Evolutionary conservation across 1,140 invertebrate species (phyloP), one percentile per base, ranked within the genome.

Genomic region (Drosophila virilis): DNA sequence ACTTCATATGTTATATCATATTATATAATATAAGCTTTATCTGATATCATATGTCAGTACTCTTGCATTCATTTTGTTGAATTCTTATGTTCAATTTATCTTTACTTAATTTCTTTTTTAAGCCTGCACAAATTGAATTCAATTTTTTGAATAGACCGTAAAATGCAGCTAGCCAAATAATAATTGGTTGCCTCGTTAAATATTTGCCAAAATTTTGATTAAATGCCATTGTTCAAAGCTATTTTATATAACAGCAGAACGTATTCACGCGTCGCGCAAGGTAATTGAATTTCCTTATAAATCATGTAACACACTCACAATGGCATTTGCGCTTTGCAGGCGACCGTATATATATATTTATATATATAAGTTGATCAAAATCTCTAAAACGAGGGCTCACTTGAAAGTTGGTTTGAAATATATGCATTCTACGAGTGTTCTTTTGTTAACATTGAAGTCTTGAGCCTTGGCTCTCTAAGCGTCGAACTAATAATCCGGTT

Each of bases 121-220:
- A 32, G 40, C 38, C 42, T 12, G n/a, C 13, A 15, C 32, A 35
- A 52, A 54, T 64, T 64, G 43, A 15, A 13, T 15, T 10, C 17
- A 52, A 28, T 12, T 35, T 65, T 55, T 22, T 9, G 15, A 13
- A 46, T 40, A 4, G 3, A n/a, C 22, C 22, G 10, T 54, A 67
- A 58, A 38, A 38, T 43, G 33, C 43, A 46, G 43, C 51, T 37
- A 17, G 12, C n/a, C 58, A 45, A 45, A 55, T 62, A 32, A 64
- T 55, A 55, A 32, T 64, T 48, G 40, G 22, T 22, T 43, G 22
- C 6, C 33, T 12, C 22, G 28, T 54, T 35, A 54, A 54, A 52
- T 54, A 54, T 54, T 54, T 42, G 55, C 3, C 40, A 8, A 32
- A 10, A 43, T 9, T 13, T 13, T 10, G 0, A 55, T n/a, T 12